These are phyloP conservation scores for Zosterops pallidus DNA, from an alignment of 2,113 vertebrate species.

Conservation along the genomic window DNA sequence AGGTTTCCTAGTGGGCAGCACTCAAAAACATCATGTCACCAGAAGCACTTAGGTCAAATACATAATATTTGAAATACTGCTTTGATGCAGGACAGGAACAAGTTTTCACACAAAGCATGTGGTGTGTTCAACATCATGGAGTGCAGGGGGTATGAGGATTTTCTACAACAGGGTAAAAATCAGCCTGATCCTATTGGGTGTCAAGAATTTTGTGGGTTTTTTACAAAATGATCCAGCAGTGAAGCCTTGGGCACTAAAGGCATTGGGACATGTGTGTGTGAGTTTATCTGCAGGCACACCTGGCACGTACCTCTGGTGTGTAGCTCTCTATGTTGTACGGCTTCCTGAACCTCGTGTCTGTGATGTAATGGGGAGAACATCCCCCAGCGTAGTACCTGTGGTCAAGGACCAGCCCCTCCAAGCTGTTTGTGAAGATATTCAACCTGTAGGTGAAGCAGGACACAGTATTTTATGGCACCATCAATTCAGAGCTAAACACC, in stretches of 20 bases:
- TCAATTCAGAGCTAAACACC: not conserved
- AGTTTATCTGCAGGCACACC: not conserved
- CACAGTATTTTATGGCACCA: not conserved
- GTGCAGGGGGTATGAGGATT: accelerated
- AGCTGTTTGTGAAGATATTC: conserved; percentile 84
- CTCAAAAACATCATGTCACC: not conserved
- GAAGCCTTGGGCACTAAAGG: not conserved
- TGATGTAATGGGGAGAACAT: conserved; percentile 86
- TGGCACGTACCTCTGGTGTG: conserved; percentile 75
- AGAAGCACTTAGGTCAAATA: not conserved
- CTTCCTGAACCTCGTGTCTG: conserved; percentile 85
- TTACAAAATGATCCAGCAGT: not conserved
- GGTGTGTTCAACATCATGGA: accelerated
- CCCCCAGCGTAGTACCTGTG: conserved; percentile 88
- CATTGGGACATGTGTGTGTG: accelerated
- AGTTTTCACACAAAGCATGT: not conserved
- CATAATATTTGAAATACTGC: not conserved
- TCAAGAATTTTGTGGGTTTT: not conserved
- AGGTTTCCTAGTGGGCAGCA: not conserved
- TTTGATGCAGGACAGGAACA: not conserved
- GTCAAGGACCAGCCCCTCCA: conserved; percentile 89
- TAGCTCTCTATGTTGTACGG: conserved; percentile 91
- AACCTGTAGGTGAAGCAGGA: conserved; percentile 71
- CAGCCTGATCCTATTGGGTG: not conserved
- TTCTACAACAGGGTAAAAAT: not conserved